These are phyloP conservation scores for Nesogale talazaci DNA, from an alignment of 2,113 vertebrate species.

Conservation along the genomic window DNA sequence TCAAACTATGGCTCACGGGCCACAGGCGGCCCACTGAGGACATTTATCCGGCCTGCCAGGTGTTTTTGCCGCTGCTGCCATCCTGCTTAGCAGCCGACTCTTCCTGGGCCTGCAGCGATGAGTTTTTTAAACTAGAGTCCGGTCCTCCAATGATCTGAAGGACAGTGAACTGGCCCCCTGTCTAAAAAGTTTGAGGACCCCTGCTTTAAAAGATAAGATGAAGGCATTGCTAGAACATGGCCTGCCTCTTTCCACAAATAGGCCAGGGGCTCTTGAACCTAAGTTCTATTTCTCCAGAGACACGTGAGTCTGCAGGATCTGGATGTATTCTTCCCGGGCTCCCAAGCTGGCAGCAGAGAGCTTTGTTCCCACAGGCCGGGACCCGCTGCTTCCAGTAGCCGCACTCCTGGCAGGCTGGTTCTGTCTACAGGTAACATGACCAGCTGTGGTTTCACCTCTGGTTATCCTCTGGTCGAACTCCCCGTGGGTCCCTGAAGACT, in stretches of 20 bases:
- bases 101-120: too few species aligned
- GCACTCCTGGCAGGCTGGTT: not conserved
- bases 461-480: not conserved
- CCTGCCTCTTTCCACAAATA: not conserved
- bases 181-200: too few species aligned
- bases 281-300: slow-evolving; percentile 13
- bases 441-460: not conserved
- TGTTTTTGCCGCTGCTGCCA: too few species aligned
- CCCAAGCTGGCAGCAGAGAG: fast-evolving
- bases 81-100: too few species aligned
- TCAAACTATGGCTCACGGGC: too few species aligned
- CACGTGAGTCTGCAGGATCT: not conserved
- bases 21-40: too few species aligned
- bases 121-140: too few species aligned
- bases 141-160: too few species aligned
- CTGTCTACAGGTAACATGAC: not conserved
- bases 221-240: not conserved
- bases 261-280: not conserved
- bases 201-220: not conserved
- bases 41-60: too few species aligned
- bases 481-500: not conserved
- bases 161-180: too few species aligned
- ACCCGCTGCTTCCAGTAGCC: not conserved
- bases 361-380: not conserved
- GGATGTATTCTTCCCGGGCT: not conserved